These are phyloP conservation scores for Tridacna gigas DNA, from an alignment of 2,888 invertebrate species.

Conservation along the genomic window DNA sequence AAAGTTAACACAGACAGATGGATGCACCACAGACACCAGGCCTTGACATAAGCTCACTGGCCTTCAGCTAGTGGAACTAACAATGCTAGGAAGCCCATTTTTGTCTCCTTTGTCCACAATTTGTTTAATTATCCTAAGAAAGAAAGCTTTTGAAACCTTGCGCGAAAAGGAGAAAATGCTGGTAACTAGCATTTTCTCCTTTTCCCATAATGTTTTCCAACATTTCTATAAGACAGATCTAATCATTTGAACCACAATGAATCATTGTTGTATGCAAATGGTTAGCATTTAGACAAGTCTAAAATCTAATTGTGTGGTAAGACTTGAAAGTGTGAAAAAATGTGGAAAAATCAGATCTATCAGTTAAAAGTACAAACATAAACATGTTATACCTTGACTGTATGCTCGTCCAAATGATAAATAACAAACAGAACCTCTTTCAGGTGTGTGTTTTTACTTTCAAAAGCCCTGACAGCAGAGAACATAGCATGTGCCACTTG, in stretches of 20 bases:
- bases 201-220: too few species aligned
- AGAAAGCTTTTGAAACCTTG: background rate
- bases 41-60: too few species aligned
- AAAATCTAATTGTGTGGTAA: background rate
- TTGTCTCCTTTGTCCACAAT: too few species aligned
- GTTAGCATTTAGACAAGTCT: too few species aligned
- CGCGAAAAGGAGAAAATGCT: background rate
- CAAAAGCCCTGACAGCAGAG: slow-evolving; percentile 11
- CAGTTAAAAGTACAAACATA: background rate
- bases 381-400: slow-evolving; percentile 16
- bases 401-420: slow-evolving; percentile 31
- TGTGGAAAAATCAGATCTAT: too few species aligned
- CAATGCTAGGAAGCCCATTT: too few species aligned
- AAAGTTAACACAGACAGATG: too few species aligned
- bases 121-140: too few species aligned
- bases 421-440: slow-evolving; percentile 41
- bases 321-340: background rate
- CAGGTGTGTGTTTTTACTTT: background rate
- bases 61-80: too few species aligned
- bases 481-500: slow-evolving; percentile 34
- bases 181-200: background rate
- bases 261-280: too few species aligned
- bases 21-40: too few species aligned
- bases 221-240: background rate
- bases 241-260: too few species aligned